phyloP scores from a whole-genome alignment of 2,113 vertebrate species.

The Pollachius pollachius region DNA sequence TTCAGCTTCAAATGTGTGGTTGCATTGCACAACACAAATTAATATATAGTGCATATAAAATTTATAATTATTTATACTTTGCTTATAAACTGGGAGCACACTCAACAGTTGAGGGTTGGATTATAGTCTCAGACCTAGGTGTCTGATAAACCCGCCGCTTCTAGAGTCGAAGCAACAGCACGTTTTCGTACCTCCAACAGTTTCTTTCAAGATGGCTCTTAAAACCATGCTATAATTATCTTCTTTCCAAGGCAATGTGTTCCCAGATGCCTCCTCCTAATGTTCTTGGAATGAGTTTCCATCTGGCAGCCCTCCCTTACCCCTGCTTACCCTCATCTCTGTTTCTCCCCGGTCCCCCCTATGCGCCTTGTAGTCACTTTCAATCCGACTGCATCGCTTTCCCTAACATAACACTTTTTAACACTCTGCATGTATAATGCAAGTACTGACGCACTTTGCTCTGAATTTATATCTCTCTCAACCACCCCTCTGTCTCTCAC shows the following conservation, averaged over 20 bases:
- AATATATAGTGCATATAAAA: no score
- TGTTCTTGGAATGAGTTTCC: slow-evolving; percentile 64
- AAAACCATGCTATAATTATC: slow-evolving; percentile 52
- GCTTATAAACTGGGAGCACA: no score
- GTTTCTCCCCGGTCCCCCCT: slow-evolving; percentile 29
- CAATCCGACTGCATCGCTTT: slow-evolving; percentile 61
- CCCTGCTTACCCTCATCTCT: not conserved
- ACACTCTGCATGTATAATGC: slow-evolving; percentile 66
- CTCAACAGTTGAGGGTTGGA: no score
- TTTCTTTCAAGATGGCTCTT: slow-evolving; percentile 44
- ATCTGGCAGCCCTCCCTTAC: slow-evolving; percentile 36
- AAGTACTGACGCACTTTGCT: slow-evolving; percentile 55
- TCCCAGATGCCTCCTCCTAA: slow-evolving; percentile 60
- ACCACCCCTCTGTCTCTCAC: not conserved
- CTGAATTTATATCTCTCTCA: slow-evolving; percentile 25
- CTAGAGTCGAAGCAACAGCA: not conserved
- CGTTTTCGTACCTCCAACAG: slow-evolving; percentile 8
- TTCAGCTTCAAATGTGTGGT: no score
- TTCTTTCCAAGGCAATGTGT: slow-evolving; percentile 43
- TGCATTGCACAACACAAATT: no score
- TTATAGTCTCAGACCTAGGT: no score
- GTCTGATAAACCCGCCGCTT: no score
- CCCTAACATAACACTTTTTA: slow-evolving; percentile 58
- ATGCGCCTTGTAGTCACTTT: slow-evolving; percentile 61
- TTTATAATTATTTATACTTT: no score